A percentile compares a stretch with the other conserved stretches of the same genome.
phyloP scores from a whole-genome alignment of 1,140 invertebrate genomes.

The Temnothorax longispinosus region DNA sequence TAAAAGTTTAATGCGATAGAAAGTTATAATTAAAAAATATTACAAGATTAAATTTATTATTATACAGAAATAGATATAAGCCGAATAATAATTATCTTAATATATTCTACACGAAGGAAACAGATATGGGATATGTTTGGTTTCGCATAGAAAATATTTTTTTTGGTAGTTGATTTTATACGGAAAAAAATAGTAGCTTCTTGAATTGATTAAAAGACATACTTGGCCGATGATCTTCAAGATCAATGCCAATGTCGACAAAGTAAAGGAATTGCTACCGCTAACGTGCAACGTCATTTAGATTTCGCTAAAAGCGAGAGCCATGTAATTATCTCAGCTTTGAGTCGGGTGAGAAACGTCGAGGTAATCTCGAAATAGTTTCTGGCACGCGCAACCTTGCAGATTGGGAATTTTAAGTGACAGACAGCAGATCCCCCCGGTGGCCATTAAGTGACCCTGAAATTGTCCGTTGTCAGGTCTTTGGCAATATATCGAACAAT shows the following conservation, averaged over 20 bases:
- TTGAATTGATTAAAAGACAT: constrained; percentile 6
- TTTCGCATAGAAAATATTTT: not conserved
- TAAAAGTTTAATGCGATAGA: not conserved
- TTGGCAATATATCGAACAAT: constrained; percentile 97
- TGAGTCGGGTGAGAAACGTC: constrained; percentile 4
- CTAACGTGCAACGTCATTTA: not conserved
- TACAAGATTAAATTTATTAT: not conserved
- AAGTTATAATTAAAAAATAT: not conserved
- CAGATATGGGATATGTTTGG: not conserved
- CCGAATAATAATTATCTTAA: not conserved
- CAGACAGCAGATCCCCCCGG: constrained; percentile 26
- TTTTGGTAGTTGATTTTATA: not conserved
- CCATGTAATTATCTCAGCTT: not conserved
- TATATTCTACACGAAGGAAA: not conserved
- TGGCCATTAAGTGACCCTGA: constrained; percentile 72
- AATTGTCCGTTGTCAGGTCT: constrained; percentile 89
- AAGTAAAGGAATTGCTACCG: not conserved
- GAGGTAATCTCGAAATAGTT: constrained; percentile 5
- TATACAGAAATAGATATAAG: not conserved
- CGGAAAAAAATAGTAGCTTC: not conserved
- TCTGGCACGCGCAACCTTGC: constrained; percentile 43
- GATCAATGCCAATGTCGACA: not conserved
- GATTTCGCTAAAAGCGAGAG: not conserved
- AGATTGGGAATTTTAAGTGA: constrained; percentile 63
- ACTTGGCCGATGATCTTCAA: not conserved